Evolutionary conservation across 2,888 invertebrate species (phyloP).

Genomic region (Limnephilus marmoratus): DNA sequence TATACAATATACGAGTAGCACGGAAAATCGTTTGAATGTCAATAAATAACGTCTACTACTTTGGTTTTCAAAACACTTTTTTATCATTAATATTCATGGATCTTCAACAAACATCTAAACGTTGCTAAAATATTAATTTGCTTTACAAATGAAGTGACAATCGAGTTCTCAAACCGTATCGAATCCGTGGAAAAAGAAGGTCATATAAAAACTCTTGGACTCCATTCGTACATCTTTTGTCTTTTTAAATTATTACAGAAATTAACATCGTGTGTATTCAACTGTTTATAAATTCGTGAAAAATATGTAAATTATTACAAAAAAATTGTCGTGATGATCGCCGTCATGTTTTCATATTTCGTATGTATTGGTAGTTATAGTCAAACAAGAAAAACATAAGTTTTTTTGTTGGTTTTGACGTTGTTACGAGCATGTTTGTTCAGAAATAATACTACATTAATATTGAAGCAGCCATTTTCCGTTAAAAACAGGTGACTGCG

Average conservation of each 20-base stretch:
- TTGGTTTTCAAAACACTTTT: neutral
- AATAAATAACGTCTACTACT: neutral
- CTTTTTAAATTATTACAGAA: neutral
- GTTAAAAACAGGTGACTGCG: neutral
- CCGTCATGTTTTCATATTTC: neutral
- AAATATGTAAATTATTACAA: neutral
- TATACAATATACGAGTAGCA: neutral
- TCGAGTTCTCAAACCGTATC: neutral
- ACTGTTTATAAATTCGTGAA: constrained; percentile 22
- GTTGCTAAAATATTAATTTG: neutral
- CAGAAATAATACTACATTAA: neutral
- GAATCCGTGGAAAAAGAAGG: constrained; percentile 3
- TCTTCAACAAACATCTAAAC: neutral
- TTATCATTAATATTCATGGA: neutral
- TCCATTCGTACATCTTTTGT: constrained; percentile 5
- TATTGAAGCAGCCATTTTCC: neutral
- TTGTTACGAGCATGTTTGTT: constrained; percentile 5
- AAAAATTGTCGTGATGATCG: neutral
- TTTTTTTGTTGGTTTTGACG: constrained; percentile 10
- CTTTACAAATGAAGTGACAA: neutral
- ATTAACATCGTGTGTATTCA: neutral
- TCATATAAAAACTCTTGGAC: constrained; percentile 2
- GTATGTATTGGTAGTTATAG: neutral
- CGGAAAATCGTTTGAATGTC: neutral
- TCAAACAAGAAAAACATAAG: neutral